Conservation (phyloP, 2,888 invertebrate genomes). For the Drosophila cognata region DNA sequence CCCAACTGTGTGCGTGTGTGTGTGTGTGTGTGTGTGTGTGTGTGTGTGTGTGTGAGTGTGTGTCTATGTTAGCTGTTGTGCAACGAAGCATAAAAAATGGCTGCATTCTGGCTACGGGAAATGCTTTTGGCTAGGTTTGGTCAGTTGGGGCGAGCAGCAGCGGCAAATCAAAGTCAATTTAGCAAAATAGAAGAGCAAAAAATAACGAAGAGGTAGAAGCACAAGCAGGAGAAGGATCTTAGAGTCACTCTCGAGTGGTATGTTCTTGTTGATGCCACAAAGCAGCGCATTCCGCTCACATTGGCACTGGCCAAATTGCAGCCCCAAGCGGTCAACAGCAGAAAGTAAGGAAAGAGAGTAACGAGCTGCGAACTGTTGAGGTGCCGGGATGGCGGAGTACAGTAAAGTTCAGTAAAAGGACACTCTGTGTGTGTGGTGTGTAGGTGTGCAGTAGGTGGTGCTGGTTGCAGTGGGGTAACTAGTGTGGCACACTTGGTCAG, state of each 20-base stretch:
- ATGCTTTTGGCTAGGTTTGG: conserved; percentile 30
- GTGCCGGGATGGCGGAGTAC: background rate
- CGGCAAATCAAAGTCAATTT: conserved; percentile 74
- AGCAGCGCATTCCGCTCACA: conserved; percentile 33
- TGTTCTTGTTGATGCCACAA: conserved; percentile 57
- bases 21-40: background rate
- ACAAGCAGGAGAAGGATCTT: conserved; percentile 42
- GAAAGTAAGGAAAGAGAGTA: conserved; percentile 7
- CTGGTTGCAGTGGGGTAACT: background rate
- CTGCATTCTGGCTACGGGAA: conserved; percentile 51
- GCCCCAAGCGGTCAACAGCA: conserved; percentile 30
- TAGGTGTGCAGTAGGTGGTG: background rate
- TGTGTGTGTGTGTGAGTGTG: conserved; percentile 8
- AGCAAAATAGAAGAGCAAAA: conserved; percentile 45
- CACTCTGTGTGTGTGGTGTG: background rate
- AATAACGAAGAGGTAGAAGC: background rate
- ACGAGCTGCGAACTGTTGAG: conserved; percentile 6
- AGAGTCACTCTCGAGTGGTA: conserved; percentile 57
- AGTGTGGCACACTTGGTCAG: background rate
- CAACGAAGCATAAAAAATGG: conserved; percentile 72
- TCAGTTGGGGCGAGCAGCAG: conserved; percentile 23
- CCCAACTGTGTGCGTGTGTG: background rate
- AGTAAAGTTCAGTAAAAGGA: background rate
- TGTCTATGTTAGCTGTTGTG: conserved; percentile 43
- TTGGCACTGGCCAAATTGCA: conserved; percentile 42